Base-by-base conservation (phyloP, 2,888 invertebrate species). In the Xylocampa areola region DNA sequence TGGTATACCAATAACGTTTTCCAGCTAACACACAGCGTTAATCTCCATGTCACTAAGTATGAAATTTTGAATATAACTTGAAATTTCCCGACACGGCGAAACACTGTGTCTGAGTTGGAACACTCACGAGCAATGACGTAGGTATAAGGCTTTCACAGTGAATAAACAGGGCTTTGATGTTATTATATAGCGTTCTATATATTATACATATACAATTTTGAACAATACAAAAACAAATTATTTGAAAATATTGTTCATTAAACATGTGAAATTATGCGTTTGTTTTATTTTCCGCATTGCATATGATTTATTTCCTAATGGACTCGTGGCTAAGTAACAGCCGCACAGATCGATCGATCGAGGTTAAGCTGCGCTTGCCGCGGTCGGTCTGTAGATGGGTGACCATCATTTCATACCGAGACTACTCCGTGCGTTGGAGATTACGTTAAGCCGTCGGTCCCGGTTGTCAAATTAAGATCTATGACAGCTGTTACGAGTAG, bases 161-260 rank as follows among this genome's bases (percentile, higher is more conserved):
- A 90, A 80, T 87, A 89, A 92, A 93, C 93, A 93, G 93, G 93
- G 93, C 93, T 92, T 92, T 88, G 85, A 88, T 85, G 83, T 87
- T 88, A 89, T 86, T 89, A 84, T 91, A 90, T 89, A 90, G 88
- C 90, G 79, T 87, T 89, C 87, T 91, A 89, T 88, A 88, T 86
- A n/a, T n/a, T n/a, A 89, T 88, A 86, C 85, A 86, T 91, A 90
- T 93, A 93, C 91, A 92, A 89, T 89, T 91, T 88, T 86, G 89
- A 92, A 92, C 88, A 85, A 89, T 91, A 89, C 86, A 81, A 85
- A 84, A 85, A 84, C 79, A 87, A 87, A 84, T 86, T 88, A 90
- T 91, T 92, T 91, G 88, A 88, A 68, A 87, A 89, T 87, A 90
- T 92, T 92, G 93, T 93, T 92, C 92, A 93, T 86, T 94, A 93